A percentile compares a stretch with the other conserved stretches of the same genome.
Evolutionary conservation across 2,888 invertebrate genomes (phyloP).

Genomic region (Chloromyia formosa): DNA sequence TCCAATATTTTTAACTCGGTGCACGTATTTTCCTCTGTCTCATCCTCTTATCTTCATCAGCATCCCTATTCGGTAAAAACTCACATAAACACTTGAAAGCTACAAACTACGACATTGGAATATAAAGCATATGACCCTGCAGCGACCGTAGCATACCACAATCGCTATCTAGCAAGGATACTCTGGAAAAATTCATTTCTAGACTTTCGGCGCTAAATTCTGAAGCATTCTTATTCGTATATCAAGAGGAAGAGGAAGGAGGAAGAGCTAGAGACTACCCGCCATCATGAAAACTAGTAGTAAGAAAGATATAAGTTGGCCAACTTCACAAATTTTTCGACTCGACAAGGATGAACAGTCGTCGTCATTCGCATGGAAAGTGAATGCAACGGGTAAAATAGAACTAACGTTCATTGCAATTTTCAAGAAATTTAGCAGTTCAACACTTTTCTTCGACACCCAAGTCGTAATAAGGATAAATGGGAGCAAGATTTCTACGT

Average conservation of each 20-base stretch:
- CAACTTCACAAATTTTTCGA: no score
- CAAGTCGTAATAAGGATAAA: slow-evolving; percentile 32
- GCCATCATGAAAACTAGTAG: no score
- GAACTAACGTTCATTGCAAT: slow-evolving; percentile 30
- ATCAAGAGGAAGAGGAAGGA: no score
- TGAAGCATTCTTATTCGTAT: neutral
- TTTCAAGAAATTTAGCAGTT: slow-evolving; percentile 34
- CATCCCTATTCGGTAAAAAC: no score
- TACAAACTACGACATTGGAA: slow-evolving; percentile 8
- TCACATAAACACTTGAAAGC: neutral
- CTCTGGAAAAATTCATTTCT: slow-evolving; percentile 10
- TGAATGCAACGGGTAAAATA: no score
- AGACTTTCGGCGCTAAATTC: neutral
- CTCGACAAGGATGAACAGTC: neutral
- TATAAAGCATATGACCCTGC: slow-evolving; percentile 24
- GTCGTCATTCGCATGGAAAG: neutral
- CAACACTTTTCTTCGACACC: slow-evolving; percentile 24
- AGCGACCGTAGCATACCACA: no score
- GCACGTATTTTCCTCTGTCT: no score
- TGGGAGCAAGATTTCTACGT: neutral
- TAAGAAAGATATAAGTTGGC: slow-evolving; percentile 28
- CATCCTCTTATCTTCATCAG: no score
- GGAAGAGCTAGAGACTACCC: no score
- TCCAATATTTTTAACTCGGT: no score
- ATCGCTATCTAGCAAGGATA: slow-evolving; percentile 8